These are phyloP conservation scores for Loripinus fragilis DNA, from an alignment of 2,888 invertebrate genomes.

Conservation along the genomic window DNA sequence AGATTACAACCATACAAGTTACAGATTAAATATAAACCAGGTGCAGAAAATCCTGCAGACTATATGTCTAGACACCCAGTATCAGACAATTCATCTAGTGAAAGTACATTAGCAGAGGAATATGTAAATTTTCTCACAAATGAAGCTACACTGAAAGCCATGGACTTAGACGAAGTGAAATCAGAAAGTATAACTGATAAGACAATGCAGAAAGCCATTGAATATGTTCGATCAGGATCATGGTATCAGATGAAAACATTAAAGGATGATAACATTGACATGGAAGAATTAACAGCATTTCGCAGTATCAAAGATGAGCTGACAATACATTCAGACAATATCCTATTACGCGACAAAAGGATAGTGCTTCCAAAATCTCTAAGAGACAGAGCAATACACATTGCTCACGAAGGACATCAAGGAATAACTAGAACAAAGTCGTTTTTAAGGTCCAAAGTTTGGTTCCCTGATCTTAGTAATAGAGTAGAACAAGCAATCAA, in stretches of 20 bases:
- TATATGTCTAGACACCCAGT: conserved; percentile 62
- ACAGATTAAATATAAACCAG: conserved; percentile 55
- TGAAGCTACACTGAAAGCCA: conserved; percentile 56
- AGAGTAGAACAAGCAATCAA: conserved; percentile 41
- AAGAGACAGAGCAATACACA: conserved; percentile 37
- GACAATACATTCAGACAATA: conserved; percentile 32
- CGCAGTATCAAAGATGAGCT: conserved; percentile 48
- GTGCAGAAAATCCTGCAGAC: conserved; percentile 67
- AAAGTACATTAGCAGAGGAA: conserved; percentile 59
- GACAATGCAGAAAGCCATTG: conserved; percentile 54
- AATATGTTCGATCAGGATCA: conserved; percentile 28
- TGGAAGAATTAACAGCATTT: conserved; percentile 27
- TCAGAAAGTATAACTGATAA: conserved; percentile 43
- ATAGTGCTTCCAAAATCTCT: conserved; percentile 46
- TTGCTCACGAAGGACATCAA: conserved; percentile 68
- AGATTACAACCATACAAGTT: conserved; percentile 60
- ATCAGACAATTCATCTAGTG: background rate
- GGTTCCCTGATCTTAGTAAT: conserved; percentile 60
- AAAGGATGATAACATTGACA: conserved; percentile 37
- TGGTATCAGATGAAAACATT: conserved; percentile 49
- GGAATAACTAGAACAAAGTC: conserved; percentile 60
- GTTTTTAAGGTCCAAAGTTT: conserved; percentile 55
- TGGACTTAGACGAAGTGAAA: conserved; percentile 63
- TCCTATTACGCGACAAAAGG: conserved; percentile 36
- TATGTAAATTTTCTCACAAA: conserved; percentile 59